Evolutionary conservation across 2,888 invertebrate species (phyloP), one percentile per base, ranked within the genome.

Genomic region (Tetramorium bicarinatum): DNA sequence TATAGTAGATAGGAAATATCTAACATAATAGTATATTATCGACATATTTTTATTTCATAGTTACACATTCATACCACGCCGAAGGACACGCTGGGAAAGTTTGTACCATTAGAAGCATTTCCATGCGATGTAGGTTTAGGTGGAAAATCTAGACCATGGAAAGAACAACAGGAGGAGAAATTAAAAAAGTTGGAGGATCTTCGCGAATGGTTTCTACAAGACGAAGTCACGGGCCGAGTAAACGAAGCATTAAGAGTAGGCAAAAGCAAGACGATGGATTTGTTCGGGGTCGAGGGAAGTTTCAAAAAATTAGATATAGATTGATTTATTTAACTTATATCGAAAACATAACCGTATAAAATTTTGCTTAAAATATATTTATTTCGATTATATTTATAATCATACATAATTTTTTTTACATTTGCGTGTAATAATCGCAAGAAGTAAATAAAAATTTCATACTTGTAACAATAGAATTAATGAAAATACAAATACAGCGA

Each of bases 221-320:
- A 95, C 15, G 96, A 96, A 90, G 95, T 95, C 84, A 94, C 94
- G 18, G 95, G 95, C 90, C 95, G 96, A 44, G 96, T 97, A 2
- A 95, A 95, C 80, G 97, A 97, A 87, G 94, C 96, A 6, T 92
- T 95, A 52, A 95, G 97, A 54, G 95, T 96, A 0, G 97, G 96
- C 34, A 96, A 97, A 94, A 96, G 95, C 85, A 96, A 96, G 93
- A 96, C 95, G 82, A 96, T 96, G 0, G 96, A 96, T 86, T 94
- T 96, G 11, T 95, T 97, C 88, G 97, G 97, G 44, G 95, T 97
- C 6, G 97, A 97, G 90, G 97, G 97, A 29, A 97, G 96, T 92
- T 97, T 97, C 92, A 97, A 97, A 93, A 97, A 97, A 92, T 94
- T 97, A 44, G 96, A 97, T 64, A 96, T 97, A 56, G 97, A 97